Evolutionary conservation across 2,888 invertebrate species (phyloP), one percentile per base, ranked within the genome.

Genomic region (Rotaria magnacalcarata): DNA sequence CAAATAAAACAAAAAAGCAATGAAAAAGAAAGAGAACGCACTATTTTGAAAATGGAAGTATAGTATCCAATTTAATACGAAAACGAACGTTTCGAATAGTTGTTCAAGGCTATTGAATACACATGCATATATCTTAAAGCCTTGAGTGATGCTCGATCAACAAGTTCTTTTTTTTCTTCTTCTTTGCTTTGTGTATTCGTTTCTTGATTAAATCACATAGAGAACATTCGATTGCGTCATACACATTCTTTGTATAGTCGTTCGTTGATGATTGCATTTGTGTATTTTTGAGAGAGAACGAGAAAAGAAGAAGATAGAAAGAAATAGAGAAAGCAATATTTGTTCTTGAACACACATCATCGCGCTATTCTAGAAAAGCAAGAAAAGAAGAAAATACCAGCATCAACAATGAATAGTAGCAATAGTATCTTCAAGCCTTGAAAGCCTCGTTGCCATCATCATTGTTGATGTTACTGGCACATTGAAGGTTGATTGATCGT

Each of bases 301-400:
- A 54, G 54, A 54, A 21, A 67, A 34, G 34, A 67, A 34, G 27
- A 27, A 67, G 27, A 7, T 16, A 67, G 67, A 67, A 67, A 14
- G 67, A 5, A 14, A 11, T 2, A 67, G 6, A 67, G 16, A 67
- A 67, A 7, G 67, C 67, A 67, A 67, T 67, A 67, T 67, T 67
- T 67, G 67, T 67, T 67, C 67, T 67, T 67, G 67, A 67, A 67
- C 67, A 67, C 67, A 67, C 67, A 67, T 41, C 67, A 41, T 67
- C 34, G 27, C 34, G 41, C 67, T 67, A 67, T 67, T 34, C 14
- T 67, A 34, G 67, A 67, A 67, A 67, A 67, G 67, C 67, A 67
- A 67, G 67, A 67, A 67, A 67, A 67, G 67, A 67, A 67, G 67
- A 67, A 67, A 67, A 67, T 67, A 67, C 67, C 67, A 34, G 67